phyloP scores from a whole-genome alignment of 2,113 vertebrate genomes.

The Burhinus bistriatus region DNA sequence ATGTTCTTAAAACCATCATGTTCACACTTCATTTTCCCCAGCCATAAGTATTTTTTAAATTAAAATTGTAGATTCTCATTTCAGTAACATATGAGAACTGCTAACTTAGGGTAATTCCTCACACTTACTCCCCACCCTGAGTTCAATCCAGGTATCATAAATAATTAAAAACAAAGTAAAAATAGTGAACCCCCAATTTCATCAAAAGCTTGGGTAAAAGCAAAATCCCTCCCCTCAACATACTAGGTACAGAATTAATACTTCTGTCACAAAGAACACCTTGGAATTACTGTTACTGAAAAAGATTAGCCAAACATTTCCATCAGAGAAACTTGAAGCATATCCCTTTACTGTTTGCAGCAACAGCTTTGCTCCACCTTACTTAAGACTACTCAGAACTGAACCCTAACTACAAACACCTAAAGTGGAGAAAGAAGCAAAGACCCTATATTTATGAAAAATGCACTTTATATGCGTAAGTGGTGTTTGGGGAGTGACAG shows the following conservation, averaged over 20 bases:
- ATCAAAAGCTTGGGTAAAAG: background rate
- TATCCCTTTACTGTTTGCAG: background rate
- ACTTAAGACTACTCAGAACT: background rate
- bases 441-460: background rate
- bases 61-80: background rate
- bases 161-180: background rate
- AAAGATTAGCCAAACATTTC: background rate
- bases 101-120: background rate
- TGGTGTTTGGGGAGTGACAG: no score
- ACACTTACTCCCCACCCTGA: background rate
- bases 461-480: no score
- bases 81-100: background rate
- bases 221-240: background rate
- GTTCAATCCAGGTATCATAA: background rate
- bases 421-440: background rate
- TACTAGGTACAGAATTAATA: background rate
- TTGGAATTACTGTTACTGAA: background rate
- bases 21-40: background rate
- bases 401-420: background rate
- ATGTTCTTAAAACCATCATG: background rate
- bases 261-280: background rate
- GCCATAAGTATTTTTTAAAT: background rate
- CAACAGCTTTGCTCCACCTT: background rate
- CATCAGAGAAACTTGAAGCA: background rate
- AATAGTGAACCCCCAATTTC: background rate